Evolutionary conservation across 2,888 invertebrate genomes (phyloP), one percentile per base, ranked within the genome.

Genomic region (Campaea margaritaria): DNA sequence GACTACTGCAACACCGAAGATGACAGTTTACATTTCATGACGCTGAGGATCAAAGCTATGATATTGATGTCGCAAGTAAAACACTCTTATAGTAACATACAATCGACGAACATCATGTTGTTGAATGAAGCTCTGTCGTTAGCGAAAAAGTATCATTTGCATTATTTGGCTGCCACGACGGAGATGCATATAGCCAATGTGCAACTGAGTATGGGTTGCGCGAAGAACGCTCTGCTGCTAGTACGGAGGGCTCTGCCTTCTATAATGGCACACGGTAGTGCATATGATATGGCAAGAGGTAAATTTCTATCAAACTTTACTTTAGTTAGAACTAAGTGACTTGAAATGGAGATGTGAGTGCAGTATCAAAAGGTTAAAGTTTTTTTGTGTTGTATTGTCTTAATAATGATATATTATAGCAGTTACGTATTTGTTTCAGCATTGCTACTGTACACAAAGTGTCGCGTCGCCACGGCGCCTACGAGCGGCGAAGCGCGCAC

Each of bases 171-270:
- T 45, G 95, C 96, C 0, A 82, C 96, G 28, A 94, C 96, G 3
- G 95, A 96, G 73, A 94, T 97, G 89, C 95, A 97, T 75, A 94
- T 97, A 48, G 97, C 97, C 0, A 95, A 96, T 79, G 93, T 96
- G 11, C 93, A 97, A 86, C 87, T 97, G 36, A 91, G 95, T 62
- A 94, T 97, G 93, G 95, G 95, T 15, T 94, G 97, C 87, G 95
- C 96, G 0, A 94, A 94, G 63, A 96, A 97, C 81, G 97, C 97
- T 0, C 83, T 96, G 56, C 91, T 93, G 64, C 89, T 96, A 11
- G 93, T 96, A 0, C 95, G 96, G 67, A 93, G 94, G 82, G 94
- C 95, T 55, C 93, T 97, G 74, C 94, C 96, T 8, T 93, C 93
- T 31, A 93, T 97, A 47, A 93, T 97, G 81, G 95, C 96, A 0